These are phyloP conservation scores for Tethya wilhelma DNA, from an alignment of 37 sponge, comb jelly and placozoan genomes.

Conservation along the genomic window DNA sequence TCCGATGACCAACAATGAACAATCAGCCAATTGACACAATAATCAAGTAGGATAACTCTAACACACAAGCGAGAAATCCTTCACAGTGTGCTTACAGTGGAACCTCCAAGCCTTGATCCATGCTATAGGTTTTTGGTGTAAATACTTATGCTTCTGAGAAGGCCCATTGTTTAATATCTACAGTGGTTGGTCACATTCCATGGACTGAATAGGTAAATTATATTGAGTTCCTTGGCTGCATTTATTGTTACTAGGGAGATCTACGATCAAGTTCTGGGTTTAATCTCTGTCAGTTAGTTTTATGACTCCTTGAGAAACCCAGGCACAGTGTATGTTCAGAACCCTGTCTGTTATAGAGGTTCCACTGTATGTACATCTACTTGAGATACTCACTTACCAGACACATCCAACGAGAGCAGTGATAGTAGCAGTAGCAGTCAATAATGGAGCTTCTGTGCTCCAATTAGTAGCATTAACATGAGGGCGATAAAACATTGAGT, in stretches of 20 bases:
- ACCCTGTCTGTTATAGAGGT: neutral
- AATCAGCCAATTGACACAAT: neutral
- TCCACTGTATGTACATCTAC: neutral
- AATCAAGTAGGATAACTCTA: neutral
- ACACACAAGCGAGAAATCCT: no score
- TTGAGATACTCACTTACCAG: neutral
- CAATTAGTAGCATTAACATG: constrained; percentile 5
- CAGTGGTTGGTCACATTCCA: neutral
- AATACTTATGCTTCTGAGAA: no score
- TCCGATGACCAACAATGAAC: neutral
- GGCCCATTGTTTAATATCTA: neutral
- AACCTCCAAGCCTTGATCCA: no score
- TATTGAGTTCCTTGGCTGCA: no score
- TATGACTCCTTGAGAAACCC: neutral
- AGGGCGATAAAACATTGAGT: neutral
- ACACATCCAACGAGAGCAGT: constrained; percentile 12
- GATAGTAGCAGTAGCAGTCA: constrained; percentile 27
- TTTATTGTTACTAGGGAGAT: no score
- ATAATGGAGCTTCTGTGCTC: constrained; percentile 4
- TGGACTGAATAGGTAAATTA: no score
- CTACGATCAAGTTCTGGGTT: no score
- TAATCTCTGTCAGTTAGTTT: no score
- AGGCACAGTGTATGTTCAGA: neutral
- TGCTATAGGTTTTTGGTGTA: no score
- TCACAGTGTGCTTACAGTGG: no score